A percentile compares a stretch with the other conserved stretches of the same genome.
phyloP scores from a whole-genome alignment of 2,888 invertebrate genomes.

The Drosophila helvetica region DNA sequence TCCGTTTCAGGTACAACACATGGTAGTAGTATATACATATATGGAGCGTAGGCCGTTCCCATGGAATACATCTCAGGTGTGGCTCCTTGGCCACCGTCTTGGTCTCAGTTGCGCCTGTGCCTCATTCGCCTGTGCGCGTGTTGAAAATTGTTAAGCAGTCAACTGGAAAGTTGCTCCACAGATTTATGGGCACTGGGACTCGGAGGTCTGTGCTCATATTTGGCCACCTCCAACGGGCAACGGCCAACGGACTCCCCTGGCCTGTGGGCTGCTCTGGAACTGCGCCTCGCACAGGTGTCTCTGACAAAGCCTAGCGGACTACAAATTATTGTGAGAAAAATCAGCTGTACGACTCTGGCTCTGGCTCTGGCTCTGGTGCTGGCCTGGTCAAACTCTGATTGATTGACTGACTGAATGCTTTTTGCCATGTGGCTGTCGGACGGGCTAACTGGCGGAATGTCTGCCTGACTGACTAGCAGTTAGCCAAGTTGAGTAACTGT shows the following conservation, averaged over 20 bases:
- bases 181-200: constrained; percentile 66
- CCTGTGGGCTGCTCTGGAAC: constrained; percentile 33
- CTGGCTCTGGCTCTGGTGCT: not conserved
- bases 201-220: constrained; percentile 55
- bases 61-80: constrained; percentile 46
- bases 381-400: constrained; percentile 29
- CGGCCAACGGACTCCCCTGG: constrained; percentile 17
- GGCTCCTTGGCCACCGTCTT: constrained; percentile 28
- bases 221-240: constrained; percentile 44
- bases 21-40: constrained; percentile 1
- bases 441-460: constrained; percentile 18
- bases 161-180: constrained; percentile 71
- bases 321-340: constrained; percentile 80
- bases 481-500: constrained; percentile 53
- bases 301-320: constrained; percentile 61
- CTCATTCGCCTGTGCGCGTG: constrained; percentile 41
- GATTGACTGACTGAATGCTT: constrained; percentile 35
- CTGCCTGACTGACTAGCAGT: constrained; percentile 26
- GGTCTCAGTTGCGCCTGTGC: too few relatives aligned
- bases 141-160: constrained; percentile 66
- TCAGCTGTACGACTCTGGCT: constrained; percentile 53
- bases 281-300: constrained; percentile 64
- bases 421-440: constrained; percentile 10
- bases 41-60: constrained; percentile 49
- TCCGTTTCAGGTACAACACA: too few relatives aligned